Evolutionary conservation across 2,797 vertebrate genomes (phyloP).

Genomic region (Scolopax rusticola): DNA sequence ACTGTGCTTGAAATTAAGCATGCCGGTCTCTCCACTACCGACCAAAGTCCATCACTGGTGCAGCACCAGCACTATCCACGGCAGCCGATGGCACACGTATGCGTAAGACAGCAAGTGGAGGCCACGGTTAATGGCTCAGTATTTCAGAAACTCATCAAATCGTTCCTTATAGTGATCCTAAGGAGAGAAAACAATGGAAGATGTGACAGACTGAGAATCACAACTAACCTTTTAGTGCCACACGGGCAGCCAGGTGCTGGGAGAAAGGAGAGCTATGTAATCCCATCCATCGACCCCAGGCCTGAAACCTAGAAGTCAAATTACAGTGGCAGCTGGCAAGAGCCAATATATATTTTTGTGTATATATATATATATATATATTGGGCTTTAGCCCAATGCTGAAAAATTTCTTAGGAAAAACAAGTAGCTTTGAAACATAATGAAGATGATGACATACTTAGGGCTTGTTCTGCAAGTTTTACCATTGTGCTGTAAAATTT

Average conservation of each 20-base stretch:
- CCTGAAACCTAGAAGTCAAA: background rate
- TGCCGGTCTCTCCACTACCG: background rate
- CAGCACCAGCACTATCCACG: background rate
- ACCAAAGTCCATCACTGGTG: background rate
- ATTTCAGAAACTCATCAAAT: background rate
- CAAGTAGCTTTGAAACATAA: background rate
- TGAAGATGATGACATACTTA: background rate
- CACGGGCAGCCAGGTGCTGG: background rate
- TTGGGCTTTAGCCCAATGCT: background rate
- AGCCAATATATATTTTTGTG: background rate
- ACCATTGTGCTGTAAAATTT: background rate
- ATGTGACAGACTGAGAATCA: background rate
- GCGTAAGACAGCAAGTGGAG: fast-evolving
- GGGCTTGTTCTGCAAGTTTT: background rate
- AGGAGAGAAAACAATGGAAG: background rate
- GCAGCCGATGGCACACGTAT: background rate
- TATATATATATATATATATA: too few species aligned
- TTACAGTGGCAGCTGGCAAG: background rate
- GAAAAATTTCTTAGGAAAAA: background rate
- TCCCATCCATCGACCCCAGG: fast-evolving
- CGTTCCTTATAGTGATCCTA: background rate
- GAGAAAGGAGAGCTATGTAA: background rate
- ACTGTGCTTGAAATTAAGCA: background rate
- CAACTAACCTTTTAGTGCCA: fast-evolving
- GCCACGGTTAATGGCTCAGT: fast-evolving